These are phyloP conservation scores for Latrodectus hesperus DNA, from an alignment of 2,888 invertebrate genomes.

Conservation along the genomic window DNA sequence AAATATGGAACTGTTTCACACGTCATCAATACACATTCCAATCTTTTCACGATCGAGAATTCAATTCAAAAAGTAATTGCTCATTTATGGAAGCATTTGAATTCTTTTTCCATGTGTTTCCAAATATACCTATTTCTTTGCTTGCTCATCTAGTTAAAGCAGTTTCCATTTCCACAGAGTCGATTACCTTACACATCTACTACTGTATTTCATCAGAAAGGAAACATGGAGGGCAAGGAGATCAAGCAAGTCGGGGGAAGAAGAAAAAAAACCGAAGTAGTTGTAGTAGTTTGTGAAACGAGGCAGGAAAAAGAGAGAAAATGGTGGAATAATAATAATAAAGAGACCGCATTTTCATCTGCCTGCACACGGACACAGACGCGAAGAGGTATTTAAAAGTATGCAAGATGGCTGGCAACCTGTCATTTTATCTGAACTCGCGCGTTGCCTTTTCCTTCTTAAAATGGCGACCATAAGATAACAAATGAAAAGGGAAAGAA, in stretches of 20 bases:
- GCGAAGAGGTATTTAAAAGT: conserved; percentile 46
- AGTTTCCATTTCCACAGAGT: not conserved
- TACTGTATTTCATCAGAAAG: not conserved
- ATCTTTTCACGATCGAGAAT: no score
- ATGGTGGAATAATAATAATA: no score
- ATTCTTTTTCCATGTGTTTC: no score
- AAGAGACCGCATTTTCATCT: conserved; percentile 2
- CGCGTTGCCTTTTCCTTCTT: conserved; percentile 54
- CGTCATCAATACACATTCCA: no score
- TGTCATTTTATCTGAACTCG: conserved; percentile 61
- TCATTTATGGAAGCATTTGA: no score
- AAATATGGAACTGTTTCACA: no score
- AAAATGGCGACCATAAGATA: conserved; percentile 69
- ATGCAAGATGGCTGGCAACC: conserved; percentile 66
- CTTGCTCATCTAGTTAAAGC: no score
- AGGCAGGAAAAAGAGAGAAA: not conserved
- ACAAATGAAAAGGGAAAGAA: conserved; percentile 67
- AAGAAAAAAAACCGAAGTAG: not conserved
- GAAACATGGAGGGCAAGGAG: conserved; percentile 1
- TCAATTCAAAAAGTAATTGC: no score
- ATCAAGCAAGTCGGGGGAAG: not conserved
- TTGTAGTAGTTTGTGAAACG: not conserved
- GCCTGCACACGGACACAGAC: conserved; percentile 4
- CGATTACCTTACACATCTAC: not conserved
- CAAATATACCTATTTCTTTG: no score